A percentile compares a stretch with the other conserved stretches of the same genome.
These are phyloP conservation scores for Leptopilina boulardi DNA, from an alignment of 1,140 invertebrate genomes.

Conservation along the genomic window DNA sequence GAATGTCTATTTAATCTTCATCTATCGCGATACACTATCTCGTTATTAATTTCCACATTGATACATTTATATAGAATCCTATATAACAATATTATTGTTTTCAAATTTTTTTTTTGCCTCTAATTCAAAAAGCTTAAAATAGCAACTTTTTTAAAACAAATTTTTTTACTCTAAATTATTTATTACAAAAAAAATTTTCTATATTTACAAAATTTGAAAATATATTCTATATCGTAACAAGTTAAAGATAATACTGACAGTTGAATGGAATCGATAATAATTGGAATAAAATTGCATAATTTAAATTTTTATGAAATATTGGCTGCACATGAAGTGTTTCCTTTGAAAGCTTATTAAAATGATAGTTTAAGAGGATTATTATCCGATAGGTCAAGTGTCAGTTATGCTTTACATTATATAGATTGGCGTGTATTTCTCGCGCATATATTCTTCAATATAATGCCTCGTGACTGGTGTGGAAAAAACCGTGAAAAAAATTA, in stretches of 20 bases:
- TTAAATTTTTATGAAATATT: constrained; percentile 62
- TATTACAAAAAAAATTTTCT: too few relatives aligned
- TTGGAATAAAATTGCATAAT: not conserved
- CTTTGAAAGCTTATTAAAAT: constrained; percentile 66
- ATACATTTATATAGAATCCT: too few relatives aligned
- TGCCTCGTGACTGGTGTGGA: constrained; percentile 33
- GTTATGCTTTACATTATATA: constrained; percentile 72
- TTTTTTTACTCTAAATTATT: too few relatives aligned
- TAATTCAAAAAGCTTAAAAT: too few relatives aligned
- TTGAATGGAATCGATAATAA: not conserved
- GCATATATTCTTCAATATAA: constrained; percentile 60
- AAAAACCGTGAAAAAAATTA: constrained; percentile 46
- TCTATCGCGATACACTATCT: not conserved
- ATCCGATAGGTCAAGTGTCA: constrained; percentile 69
- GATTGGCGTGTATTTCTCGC: constrained; percentile 60
- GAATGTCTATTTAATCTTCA: constrained; percentile 23
- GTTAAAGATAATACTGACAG: too few relatives aligned
- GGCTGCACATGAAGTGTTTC: constrained; percentile 71
- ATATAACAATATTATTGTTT: too few relatives aligned
- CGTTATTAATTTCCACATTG: not conserved
- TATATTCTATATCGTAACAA: too few relatives aligned
- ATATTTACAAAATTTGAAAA: too few relatives aligned
- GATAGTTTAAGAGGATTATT: constrained; percentile 72
- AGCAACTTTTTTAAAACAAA: too few relatives aligned
- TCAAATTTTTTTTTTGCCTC: too few relatives aligned